Base-by-base conservation (phyloP, 2,797 vertebrate species). In the Apogon hyalosoma region DNA sequence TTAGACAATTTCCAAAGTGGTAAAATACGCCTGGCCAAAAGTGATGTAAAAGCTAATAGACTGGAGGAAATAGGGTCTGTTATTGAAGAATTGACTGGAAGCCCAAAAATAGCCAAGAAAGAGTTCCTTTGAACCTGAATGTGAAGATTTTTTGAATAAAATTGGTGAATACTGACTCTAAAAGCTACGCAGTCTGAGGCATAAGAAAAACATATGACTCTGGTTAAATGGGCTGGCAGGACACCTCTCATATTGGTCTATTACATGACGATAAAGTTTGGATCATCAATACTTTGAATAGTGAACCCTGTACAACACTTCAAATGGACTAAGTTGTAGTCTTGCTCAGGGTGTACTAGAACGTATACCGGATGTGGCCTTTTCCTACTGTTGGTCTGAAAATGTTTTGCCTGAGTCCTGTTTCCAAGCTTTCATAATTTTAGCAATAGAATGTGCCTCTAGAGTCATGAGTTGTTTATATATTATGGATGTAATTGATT, bases 341-440 rank as follows among this genome's bases (percentile, higher is more conserved):
- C 12, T 16, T 12, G 68, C 48, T 10, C 67, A 71, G 10, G 19
- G 0, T 64, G 55, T 69, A 7, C 64, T 42, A 12, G 48, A n/a
- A 14, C 13, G 14, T 13, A 42, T 28, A 6, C 24, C 5, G 24
- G 24, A 28, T 28, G 5, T 28, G 1, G 24, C 24, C 41, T 14
- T 42, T n/a, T 42, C 10, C 41, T 7, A 42, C 7, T 42, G 14
- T 42, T 42, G 13, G 13, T 42, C 11, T 60, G 9, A 55, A 1
- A 46, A 51, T 58, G 18, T 36, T 56, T 0, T 50, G 12, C 45
- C 57, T 47, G 67, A 15, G 45, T 81, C 59, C 1, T 0, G 1
- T n/a, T 75, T 45, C 59, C 68, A 64, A 12, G 63, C 63, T 41
- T 66, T 65, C 13, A 18, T 31, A 8, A 21, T 21, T 21, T 21